Conservation (phyloP, 2,113 vertebrate species). For the Mesocricetus auratus region DNA sequence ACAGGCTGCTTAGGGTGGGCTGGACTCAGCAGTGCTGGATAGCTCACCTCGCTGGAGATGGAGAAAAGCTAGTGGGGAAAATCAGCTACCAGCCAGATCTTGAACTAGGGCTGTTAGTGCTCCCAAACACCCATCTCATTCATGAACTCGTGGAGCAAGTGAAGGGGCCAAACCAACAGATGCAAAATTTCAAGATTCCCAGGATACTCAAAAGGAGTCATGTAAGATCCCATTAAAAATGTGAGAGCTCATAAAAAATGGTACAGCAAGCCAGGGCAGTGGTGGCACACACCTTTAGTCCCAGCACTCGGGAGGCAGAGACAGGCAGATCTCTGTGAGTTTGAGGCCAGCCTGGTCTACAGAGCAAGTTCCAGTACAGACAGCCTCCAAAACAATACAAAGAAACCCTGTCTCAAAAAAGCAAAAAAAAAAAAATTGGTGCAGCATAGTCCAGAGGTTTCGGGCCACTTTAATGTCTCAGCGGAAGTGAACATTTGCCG, state of each 20-base stretch:
- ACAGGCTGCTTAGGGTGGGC: neutral
- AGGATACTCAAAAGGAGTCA: neutral
- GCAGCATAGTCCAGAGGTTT: neutral
- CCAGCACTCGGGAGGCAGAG: too few species aligned
- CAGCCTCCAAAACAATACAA: too few species aligned
- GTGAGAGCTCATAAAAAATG: too few species aligned
- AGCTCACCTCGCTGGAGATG: neutral
- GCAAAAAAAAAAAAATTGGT: too few species aligned
- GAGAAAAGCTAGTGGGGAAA: neutral
- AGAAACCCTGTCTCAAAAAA: too few species aligned
- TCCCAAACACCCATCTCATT: neutral
- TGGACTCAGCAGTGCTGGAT: neutral
- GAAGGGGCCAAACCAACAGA: neutral
- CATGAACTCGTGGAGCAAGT: neutral
- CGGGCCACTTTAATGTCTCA: neutral
- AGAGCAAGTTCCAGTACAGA: too few species aligned
- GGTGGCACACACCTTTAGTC: too few species aligned
- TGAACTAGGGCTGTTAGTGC: neutral
- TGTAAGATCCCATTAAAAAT: too few species aligned
- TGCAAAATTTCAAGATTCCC: neutral
- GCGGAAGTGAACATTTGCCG: neutral
- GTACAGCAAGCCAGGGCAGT: too few species aligned
- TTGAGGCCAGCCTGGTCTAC: too few species aligned
- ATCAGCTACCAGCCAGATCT: neutral
- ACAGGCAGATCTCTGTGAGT: too few species aligned